Base-by-base conservation (phyloP, 2,113 vertebrate genomes). In the Garra rufa region DNA sequence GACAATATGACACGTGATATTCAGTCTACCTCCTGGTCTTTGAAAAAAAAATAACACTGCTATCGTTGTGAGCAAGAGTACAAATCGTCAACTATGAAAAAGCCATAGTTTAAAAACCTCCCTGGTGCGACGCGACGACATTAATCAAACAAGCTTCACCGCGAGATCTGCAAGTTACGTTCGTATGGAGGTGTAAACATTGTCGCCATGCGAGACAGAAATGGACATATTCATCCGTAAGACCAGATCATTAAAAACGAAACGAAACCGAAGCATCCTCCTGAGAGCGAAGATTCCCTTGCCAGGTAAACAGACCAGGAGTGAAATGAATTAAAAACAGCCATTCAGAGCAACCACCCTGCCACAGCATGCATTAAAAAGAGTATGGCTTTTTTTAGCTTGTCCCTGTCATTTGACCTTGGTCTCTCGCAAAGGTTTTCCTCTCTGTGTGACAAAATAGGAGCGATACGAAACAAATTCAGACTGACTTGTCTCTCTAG, bases 361-460 rank as follows among this genome's bases (percentile, higher is more conserved):
- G 77, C 88, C 85, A 86, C 89, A 87, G 89, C 87, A 90, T 91
- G 88, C 86, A 89, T 89, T 90, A 91, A 84, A 90, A 90, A 89
- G 88, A 92, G 82, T 95, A 94, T 95, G 94, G 93, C 93, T 95
- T 94, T 91, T 59, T 38, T 76, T 67, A 88, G 83, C 81, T 85
- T 85, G 81, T 90, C 91, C 90, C 91, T 88, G 87, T 91, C 85
- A 38, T 88, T 81, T 87, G 84, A 91, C 88, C 92, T 78, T 55
- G 73, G 57, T 82, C 82, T 82, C 83, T 50, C 15, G 28, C 17
- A 43, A 76, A 63, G 55, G n/a, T 77, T 74, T 79, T 70, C 70
- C 81, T 75, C 86, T 83, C 83, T 14, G 69, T 70, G 77, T 65
- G 76, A 67, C 46, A 55, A 63, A 85, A 70, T 55, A 82, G n/a